phyloP scores from a whole-genome alignment of 2,797 vertebrate species.

The Holocentrus rufus region DNA sequence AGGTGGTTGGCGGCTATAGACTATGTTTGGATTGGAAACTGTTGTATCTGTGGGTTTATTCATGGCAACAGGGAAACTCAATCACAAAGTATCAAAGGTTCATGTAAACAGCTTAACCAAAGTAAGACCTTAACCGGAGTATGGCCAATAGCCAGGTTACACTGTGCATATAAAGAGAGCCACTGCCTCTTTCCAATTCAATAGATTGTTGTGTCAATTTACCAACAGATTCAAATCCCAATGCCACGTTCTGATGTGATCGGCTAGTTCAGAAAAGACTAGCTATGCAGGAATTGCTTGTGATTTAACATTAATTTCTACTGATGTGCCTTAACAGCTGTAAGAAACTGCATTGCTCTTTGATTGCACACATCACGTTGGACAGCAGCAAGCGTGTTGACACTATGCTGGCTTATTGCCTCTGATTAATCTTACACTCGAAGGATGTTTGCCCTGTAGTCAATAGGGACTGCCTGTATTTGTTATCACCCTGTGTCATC shows the following conservation, averaged over 20 bases:
- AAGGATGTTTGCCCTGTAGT: conserved; percentile 23
- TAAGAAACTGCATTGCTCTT: conserved; percentile 14
- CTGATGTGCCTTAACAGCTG: conserved; percentile 13
- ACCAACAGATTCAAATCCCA: not conserved
- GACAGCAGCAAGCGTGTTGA: conserved; percentile 28
- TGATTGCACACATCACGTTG: conserved; percentile 29
- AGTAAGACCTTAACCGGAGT: conserved; percentile 26
- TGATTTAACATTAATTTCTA: conserved; percentile 22
- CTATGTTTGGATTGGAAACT: no score
- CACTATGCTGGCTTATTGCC: conserved; percentile 44
- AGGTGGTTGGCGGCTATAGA: conserved; percentile 18
- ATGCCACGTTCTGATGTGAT: not conserved
- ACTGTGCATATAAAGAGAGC: conserved; percentile 33
- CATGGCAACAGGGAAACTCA: conserved; percentile 3
- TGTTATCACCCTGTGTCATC: conserved; percentile 68
- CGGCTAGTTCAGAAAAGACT: not conserved
- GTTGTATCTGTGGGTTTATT: not conserved
- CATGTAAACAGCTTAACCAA: conserved; percentile 52
- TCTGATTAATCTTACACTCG: conserved; percentile 52
- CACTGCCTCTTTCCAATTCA: conserved; percentile 24
- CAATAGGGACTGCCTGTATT: conserved; percentile 44
- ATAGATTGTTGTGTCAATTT: conserved; percentile 12
- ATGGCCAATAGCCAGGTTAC: conserved; percentile 23
- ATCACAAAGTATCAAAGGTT: conserved; percentile 28
- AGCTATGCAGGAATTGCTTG: not conserved